Evolutionary conservation across 2,113 vertebrate species (phyloP), one percentile per base, ranked within the genome.

Genomic region (Percopsis transmontana): DNA sequence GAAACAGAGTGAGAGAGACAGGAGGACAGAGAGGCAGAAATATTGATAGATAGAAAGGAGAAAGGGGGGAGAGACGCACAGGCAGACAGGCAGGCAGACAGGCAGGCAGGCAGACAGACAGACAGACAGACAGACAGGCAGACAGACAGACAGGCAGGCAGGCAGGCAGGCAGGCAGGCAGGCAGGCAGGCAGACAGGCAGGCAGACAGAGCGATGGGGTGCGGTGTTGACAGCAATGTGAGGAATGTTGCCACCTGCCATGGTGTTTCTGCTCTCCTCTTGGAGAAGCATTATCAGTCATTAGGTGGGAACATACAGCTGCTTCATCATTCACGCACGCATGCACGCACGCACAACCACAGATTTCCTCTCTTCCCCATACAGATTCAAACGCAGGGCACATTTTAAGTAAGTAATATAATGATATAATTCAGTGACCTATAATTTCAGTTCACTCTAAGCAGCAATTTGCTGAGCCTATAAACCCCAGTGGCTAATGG

Each of bases 231-330:
- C 75, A 85, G 71, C 55, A 2, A 65, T 59, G 68, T 88, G 86
- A 90, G 79, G 80, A 70, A 88, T 90, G 80, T 82, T 51, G 20
- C 79, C 83, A 84, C 77, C 84, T 83, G 83, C 77, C 79, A 83
- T 76, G 76, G 79, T 89, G 84, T 85, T 70, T 87, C 77, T 77
- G 77, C 44, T 73, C 82, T 81, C 57, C 74, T 76, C 69, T 68
- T 85, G 81, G 75, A 86, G 86, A 90, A 87, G 85, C 79, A 89
- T 90, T 87, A 90, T 87, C 87, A 84, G 85, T 88, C 85, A 90
- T 89, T 89, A 84, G 73, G 62, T 59, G 63, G 72, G 70, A 70
- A 82, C 75, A 74, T 83, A 68, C 63, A 41, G 77, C 82, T 77
- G 79, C 80, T 80, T 74, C 83, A 85, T 89, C 81, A 74, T 71